Base-by-base conservation (phyloP, 2,113 vertebrate genomes). In the Naja naja region DNA sequence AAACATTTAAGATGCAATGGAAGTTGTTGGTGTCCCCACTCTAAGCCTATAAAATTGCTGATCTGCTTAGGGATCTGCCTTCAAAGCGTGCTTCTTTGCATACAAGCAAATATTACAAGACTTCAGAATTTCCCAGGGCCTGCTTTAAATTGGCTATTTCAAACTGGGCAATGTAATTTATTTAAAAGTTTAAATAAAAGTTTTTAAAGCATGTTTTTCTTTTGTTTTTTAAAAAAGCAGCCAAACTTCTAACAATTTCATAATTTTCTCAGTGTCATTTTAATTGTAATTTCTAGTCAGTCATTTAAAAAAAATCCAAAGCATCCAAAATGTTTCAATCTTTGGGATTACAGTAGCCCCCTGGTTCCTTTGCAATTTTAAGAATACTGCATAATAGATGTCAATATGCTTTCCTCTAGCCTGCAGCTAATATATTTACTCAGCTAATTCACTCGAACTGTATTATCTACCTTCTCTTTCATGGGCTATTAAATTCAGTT, bases 361-460 rank as follows among this genome's bases (percentile, higher is more conserved):
- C 4, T 2, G 30, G 30, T 69, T 69, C 30, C 30, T 69, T 69
- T 0, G 12, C 64, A 69, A 69, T 69, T 69, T 69, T 3, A 90
- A 55, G 55, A 87, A 93, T 90, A 56, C 55, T 3, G 39, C 55
- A 53, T 93, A 93, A 86, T 60, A 87, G 89, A 90, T 90, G 74
- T 87, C 45, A 52, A 87, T 34, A 47, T 87, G 45, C 88, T 90
- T 93, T 90, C 55, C 81, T 64, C 45, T 90, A 86, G 47, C 89
- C 81, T 93, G 55, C 43, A 90, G 89, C 81, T 56, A 93, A 90
- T 85, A 93, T 58, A 93, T 93, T 90, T 93, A 93, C 89, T 89
- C 88, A 87, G 92, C 92, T 93, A 93, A 93, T 93, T 93, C 92
- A 90, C 88, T 90, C 27, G 81, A 90, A 93, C 54, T 93, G 89